These are phyloP conservation scores for Centropus unirufus DNA, from an alignment of 2,113 vertebrate species.

Conservation along the genomic window DNA sequence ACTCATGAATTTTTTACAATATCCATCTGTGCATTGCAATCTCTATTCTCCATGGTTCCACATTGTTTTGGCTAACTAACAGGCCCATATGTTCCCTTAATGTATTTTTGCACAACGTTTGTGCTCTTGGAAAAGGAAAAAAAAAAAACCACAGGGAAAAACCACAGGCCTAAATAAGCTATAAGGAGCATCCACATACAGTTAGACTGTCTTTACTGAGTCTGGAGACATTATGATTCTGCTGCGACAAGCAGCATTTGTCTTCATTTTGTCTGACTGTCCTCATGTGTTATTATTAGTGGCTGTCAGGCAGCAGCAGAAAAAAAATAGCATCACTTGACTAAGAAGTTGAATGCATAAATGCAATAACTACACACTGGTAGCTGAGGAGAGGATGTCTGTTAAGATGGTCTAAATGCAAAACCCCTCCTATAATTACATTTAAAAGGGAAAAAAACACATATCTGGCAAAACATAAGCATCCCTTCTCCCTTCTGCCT, in stretches of 20 bases:
- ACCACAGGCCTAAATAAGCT: slow-evolving; percentile 83
- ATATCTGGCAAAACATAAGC: slow-evolving; percentile 70
- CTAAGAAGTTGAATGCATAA: slow-evolving; percentile 87
- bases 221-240: slow-evolving; percentile 93
- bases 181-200: slow-evolving; percentile 88
- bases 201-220: slow-evolving; percentile 86
- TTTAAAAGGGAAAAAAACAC: slow-evolving; percentile 62
- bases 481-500: slow-evolving; percentile 63
- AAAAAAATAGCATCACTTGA: slow-evolving; percentile 88
- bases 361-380: slow-evolving; percentile 78
- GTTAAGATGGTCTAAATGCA: slow-evolving; percentile 70
- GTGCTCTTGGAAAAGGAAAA: slow-evolving; percentile 62
- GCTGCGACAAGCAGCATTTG: slow-evolving; percentile 91
- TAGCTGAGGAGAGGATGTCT: slow-evolving; percentile 68
- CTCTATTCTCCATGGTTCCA: slow-evolving; percentile 80
- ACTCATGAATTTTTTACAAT: slow-evolving; percentile 91
- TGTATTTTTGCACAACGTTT: slow-evolving; percentile 82
- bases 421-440: slow-evolving; percentile 64
- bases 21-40: slow-evolving; percentile 87
- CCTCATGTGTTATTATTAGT: slow-evolving; percentile 99
- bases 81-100: slow-evolving; percentile 85
- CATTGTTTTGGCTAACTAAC: slow-evolving; percentile 85
- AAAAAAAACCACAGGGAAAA: slow-evolving; percentile 72
- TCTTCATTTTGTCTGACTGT: slow-evolving; percentile 99
- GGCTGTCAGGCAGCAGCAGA: slow-evolving; percentile 87